Evolutionary conservation across 2,888 invertebrate species (phyloP).

Genomic region (Scaptomyza tumidula): DNA sequence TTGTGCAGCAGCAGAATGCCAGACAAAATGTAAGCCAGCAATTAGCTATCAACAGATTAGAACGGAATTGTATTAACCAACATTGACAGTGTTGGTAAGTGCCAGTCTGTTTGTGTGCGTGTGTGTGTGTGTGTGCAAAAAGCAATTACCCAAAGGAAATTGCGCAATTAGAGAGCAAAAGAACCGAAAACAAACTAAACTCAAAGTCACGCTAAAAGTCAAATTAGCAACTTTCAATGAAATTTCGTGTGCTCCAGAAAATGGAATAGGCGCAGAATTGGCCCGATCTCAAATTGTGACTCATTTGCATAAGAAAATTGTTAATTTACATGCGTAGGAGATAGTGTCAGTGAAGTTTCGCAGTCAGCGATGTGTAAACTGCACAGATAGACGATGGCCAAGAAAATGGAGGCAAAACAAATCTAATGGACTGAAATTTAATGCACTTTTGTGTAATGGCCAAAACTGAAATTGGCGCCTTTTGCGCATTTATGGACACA

Average conservation of each 20-base stretch:
- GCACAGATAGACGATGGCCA: conserved; percentile 64
- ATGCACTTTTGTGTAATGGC: conserved; percentile 65
- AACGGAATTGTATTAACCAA: not conserved
- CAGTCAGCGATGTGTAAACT: conserved; percentile 71
- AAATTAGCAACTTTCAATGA: not conserved
- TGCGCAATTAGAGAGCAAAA: conserved; percentile 69
- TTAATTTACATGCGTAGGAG: conserved; percentile 38
- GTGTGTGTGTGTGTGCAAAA: conserved; percentile 37
- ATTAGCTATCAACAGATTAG: conserved; percentile 27
- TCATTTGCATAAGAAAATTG: conserved; percentile 46
- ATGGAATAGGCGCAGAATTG: not conserved
- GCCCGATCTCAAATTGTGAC: conserved; percentile 3
- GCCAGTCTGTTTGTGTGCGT: not conserved
- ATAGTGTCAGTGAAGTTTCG: conserved; percentile 45
- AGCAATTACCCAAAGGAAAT: conserved; percentile 76
- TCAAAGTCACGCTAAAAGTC: conserved; percentile 4
- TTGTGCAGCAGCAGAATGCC: not conserved
- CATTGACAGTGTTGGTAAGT: not conserved
- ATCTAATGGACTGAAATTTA: conserved; percentile 65
- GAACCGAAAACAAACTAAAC: conserved; percentile 53
- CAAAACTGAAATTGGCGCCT: conserved; percentile 37
- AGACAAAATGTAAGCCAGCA: conserved; percentile 13
- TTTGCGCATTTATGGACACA: conserved; percentile 35
- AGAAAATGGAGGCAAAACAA: conserved; percentile 25
- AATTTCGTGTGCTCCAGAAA: not conserved